Conservation (phyloP, 2,797 vertebrate species). For the Eospalax fontanierii region DNA sequence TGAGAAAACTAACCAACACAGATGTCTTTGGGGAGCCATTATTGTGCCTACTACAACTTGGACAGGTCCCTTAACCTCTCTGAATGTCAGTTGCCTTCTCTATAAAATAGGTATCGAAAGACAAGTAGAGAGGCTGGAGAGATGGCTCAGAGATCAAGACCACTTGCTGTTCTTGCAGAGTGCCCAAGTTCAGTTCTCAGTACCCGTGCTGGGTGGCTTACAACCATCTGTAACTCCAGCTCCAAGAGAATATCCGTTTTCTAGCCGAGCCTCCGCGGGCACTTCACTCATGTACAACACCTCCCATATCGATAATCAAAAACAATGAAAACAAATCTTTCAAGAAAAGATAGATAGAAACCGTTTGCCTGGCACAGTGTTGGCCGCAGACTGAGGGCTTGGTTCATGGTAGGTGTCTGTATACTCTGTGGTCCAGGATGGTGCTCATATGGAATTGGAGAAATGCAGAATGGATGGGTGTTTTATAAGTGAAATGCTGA, state of each 20-base stretch:
- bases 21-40: not conserved
- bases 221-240: not conserved
- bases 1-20: not conserved
- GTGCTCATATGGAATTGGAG: not conserved
- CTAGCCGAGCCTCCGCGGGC: not conserved
- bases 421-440: not conserved
- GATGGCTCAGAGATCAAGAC: not conserved
- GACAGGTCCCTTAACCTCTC: not conserved
- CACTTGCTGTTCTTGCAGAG: not conserved
- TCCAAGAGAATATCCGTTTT: not conserved
- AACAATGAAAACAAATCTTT: too few species aligned
- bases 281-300: not conserved
- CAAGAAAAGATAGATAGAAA: not conserved
- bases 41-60: not conserved
- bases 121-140: not conserved
- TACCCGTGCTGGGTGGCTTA: too few species aligned
- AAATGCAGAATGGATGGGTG: conserved; percentile 38
- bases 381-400: not conserved
- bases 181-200: not conserved
- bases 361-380: not conserved
- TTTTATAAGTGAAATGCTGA: conserved; percentile 42
- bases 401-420: not conserved
- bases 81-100: conserved; percentile 1
- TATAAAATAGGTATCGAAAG: not conserved
- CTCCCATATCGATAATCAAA: not conserved